These are phyloP conservation scores for Aphis gossypii DNA, from an alignment of 1,140 invertebrate genomes.

Conservation along the genomic window DNA sequence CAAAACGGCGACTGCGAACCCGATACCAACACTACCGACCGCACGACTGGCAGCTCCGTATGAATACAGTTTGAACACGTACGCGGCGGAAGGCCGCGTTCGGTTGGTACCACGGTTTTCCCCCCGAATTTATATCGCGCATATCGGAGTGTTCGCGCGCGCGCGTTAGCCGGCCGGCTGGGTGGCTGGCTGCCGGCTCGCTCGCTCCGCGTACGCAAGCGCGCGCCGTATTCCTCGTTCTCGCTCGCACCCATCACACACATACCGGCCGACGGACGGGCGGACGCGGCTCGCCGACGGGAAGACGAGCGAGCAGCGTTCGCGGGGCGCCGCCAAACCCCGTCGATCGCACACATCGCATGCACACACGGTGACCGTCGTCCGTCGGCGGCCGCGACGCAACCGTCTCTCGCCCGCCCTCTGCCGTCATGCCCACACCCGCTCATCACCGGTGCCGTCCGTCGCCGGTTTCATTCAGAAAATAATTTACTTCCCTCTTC, in stretches of 20 bases:
- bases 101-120: constrained; percentile 29
- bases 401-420: background rate
- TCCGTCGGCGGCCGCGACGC: background rate
- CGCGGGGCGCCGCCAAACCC: background rate
- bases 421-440: background rate
- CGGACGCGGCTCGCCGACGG: background rate
- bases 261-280: background rate
- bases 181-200: background rate
- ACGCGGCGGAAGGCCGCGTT: constrained; percentile 30
- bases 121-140: background rate
- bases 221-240: background rate
- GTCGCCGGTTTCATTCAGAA: constrained; percentile 56
- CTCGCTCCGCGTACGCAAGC: background rate
- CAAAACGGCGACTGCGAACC: constrained; percentile 40
- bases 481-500: constrained; percentile 54
- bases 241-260: background rate
- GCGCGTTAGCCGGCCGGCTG: background rate
- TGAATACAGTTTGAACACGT: constrained; percentile 47
- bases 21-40: constrained; percentile 33
- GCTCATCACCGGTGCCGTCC: background rate
- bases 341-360: background rate
- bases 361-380: background rate
- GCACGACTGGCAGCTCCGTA: constrained; percentile 43
- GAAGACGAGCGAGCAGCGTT: background rate
- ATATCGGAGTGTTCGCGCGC: background rate